Conservation (phyloP, 2,797 vertebrate genomes). For the Pteronotus mesoamericanus region DNA sequence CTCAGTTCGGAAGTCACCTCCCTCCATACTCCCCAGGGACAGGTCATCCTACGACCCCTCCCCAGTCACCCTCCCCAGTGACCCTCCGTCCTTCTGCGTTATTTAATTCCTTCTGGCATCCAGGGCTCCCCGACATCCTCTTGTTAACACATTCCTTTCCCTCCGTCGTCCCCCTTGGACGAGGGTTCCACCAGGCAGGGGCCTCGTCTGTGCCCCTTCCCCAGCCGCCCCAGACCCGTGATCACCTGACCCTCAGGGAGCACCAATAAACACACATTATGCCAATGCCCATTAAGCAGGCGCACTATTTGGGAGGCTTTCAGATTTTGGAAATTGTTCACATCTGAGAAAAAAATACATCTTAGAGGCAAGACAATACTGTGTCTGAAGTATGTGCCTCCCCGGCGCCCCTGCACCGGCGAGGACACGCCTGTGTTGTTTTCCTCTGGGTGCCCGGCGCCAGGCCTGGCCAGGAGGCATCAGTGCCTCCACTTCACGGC, state of each 20-base stretch:
- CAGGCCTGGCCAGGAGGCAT: not conserved
- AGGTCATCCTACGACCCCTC: not conserved
- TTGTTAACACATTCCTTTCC: not conserved
- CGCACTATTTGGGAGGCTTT: not conserved
- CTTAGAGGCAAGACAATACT: not conserved
- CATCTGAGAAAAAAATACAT: not conserved
- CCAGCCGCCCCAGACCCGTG: not conserved
- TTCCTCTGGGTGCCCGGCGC: not conserved
- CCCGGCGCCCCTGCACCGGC: fast-evolving
- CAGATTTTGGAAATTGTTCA: not conserved
- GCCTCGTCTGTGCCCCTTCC: not conserved
- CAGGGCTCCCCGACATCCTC: not conserved
- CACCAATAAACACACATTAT: not conserved
- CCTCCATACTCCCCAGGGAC: not conserved
- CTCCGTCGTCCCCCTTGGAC: not conserved
- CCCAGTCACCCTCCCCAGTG: fast-evolving
- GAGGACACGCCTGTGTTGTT: not conserved
- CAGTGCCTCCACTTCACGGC: fast-evolving
- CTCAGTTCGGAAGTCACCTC: not conserved
- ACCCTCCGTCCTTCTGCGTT: not conserved
- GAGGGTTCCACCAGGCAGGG: not conserved
- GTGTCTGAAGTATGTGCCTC: not conserved
- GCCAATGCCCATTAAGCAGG: not conserved
- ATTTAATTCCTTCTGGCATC: not conserved
- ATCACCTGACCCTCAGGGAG: fast-evolving